A percentile compares a stretch with the other conserved stretches of the same genome.
Evolutionary conservation across 2,113 vertebrate genomes (phyloP).

Genomic region (Halcyon senegalensis): DNA sequence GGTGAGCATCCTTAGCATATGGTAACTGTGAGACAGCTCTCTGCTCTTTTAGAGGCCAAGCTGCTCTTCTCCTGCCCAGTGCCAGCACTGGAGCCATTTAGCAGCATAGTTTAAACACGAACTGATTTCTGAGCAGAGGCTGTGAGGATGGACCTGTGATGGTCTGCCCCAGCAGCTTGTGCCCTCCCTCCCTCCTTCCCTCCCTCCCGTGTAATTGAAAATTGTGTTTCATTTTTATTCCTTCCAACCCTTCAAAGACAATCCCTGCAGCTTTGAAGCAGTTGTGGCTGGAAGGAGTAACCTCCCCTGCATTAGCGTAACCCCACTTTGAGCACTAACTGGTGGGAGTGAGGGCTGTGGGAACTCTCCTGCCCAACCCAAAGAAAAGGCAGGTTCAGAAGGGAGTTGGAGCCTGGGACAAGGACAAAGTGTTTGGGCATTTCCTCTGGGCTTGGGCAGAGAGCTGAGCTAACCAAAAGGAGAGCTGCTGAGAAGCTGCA

Average conservation of each 20-base stretch:
- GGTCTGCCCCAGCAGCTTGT: neutral
- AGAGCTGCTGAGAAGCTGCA: neutral
- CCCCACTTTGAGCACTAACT: rapidly evolving
- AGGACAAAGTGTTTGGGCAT: neutral
- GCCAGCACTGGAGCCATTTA: neutral
- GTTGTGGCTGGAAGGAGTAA: neutral
- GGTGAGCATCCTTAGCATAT: rapidly evolving
- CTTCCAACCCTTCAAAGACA: neutral
- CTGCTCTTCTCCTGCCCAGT: rapidly evolving
- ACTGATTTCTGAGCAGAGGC: neutral
- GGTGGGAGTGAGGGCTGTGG: neutral
- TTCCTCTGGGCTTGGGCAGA: neutral
- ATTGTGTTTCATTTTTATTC: neutral
- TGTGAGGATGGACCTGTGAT: neutral
- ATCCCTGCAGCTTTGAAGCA: rapidly evolving
- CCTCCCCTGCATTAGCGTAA: rapidly evolving
- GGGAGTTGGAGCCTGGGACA: neutral
- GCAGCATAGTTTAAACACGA: neutral
- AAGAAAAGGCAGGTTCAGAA: neutral
- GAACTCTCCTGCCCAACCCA: neutral
- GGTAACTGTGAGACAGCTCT: neutral
- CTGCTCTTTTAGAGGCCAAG: neutral
- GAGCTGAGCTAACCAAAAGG: neutral
- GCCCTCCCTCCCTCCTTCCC: neutral
- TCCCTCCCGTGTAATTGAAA: neutral